Evolutionary conservation across 2,888 invertebrate species (phyloP), one percentile per base, ranked within the genome.

Genomic region (Acanthopleura granulata): DNA sequence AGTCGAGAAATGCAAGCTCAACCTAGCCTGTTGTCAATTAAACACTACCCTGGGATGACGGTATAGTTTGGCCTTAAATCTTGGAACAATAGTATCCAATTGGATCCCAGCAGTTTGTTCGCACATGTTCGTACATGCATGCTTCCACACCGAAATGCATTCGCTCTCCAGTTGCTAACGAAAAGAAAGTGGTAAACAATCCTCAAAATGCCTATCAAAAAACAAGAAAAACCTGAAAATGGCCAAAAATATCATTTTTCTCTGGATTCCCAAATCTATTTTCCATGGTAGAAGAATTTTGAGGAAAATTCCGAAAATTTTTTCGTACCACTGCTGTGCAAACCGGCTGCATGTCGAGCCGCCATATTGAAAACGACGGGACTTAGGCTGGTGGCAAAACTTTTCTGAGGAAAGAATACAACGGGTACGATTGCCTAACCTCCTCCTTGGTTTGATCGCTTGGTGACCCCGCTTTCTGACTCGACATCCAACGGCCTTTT

Each of bases 401-500:
- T 72, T 72, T 61, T 72, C 29, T 30, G 27, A 49, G 62, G 30
- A 27, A 27, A 62, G 49, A 62, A 49, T 62, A 79, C 77, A 84
- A 78, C 81, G 82, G 77, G 80, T 78, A 82, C 81, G 79, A 84
- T 81, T 79, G 78, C 78, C 86, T 85, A 83, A 89, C 89, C 88
- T 86, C 84, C 86, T 80, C 89, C 89, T 85, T 87, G 89, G 83
- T 89, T 89, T 81, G 89, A 89, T 84, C 88, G 81, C 82, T 90
- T 90, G 80, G 87, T 87, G 82, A 87, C 87, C 82, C 89, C 89
- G 82, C 86, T 88, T 79, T 90, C 89, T 80, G 84, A 82, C 82
- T 90, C 89, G 78, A 86, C 88, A 83, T 90, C 90, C 82, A 89
- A 85, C 79, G 90, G 90, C 82, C 90, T 84, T 88, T 90, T 90